Evolutionary conservation across 1,140 invertebrate genomes (phyloP), one percentile per base, ranked within the genome.

Genomic region (Macrocentrus cingulum): DNA sequence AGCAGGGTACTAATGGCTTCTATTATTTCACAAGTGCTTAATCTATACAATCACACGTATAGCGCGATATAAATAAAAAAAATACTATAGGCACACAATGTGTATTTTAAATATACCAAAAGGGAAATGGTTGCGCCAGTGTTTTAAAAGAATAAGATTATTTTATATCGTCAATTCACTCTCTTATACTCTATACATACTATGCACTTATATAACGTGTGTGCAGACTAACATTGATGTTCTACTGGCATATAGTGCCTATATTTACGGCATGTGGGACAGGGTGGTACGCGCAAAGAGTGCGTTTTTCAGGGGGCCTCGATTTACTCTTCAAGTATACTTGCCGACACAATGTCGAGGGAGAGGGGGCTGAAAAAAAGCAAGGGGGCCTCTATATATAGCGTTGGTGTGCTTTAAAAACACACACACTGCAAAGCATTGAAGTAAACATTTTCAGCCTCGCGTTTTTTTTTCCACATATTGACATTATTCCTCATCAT

Each of bases 11-110:
- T 64, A 68, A 68, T 63, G 65, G 66, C 66, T 57, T 46, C 65
- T 60, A 72, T 74, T 74, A 71, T 72, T 74, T 72, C 64, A 8
- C 15, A 48, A 23, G 45, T 48, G 45, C 2, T 11, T n/a, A 8
- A 39, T 23, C n/a, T n/a, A 23, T 18, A 45, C 22, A 22, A 7
- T 48, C 22, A 23, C 45, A 19, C 45, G 19, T 48, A n/a, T 13
- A 2, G 8, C 29, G 29, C n/a, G n/a, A n/a, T n/a, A n/a, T n/a
- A n/a, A n/a, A 39, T 23, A 23, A n/a, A 48, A 25, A 48, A 48
- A 48, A 48, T 48, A 48, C 29, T 48, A 48, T 48, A 11, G 13
- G 13, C 11, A 39, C 15, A 39, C 4, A 39, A 13, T n/a, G 36
- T 8, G 29, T 34, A 34, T 11, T 7, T 34, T 7, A 34, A 7